Conservation (phyloP, 2,113 vertebrate genomes). For the Cnemophilus loriae region DNA sequence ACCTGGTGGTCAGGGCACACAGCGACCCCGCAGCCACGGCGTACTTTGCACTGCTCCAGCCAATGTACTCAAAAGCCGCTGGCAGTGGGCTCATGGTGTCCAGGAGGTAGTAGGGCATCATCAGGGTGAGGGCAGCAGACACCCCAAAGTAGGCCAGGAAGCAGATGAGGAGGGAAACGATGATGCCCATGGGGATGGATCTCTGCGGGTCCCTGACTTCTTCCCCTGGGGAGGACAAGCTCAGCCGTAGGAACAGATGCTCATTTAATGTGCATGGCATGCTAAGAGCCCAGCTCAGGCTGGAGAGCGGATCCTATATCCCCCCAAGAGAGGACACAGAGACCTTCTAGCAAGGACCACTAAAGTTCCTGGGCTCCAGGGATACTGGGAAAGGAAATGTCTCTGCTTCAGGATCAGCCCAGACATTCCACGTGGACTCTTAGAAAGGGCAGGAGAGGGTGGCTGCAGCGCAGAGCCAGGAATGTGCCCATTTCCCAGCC, state of each 20-base stretch:
- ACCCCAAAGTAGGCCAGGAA: slow-evolving; percentile 84
- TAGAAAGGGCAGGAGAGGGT: neutral
- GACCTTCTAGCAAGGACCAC: neutral
- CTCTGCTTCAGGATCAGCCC: neutral
- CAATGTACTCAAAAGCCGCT: slow-evolving; percentile 76
- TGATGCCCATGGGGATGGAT: slow-evolving; percentile 80
- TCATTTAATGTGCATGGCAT: neutral
- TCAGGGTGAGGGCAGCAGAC: slow-evolving; percentile 84
- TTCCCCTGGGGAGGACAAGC: slow-evolving; percentile 72
- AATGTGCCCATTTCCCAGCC: neutral
- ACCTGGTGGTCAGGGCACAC: slow-evolving; percentile 64
- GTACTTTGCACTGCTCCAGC: slow-evolving; percentile 79
- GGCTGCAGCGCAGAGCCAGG: neutral
- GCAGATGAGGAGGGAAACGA: slow-evolving; percentile 83
- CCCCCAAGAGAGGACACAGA: neutral
- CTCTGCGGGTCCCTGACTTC: slow-evolving; percentile 83
- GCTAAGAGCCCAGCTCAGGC: neutral
- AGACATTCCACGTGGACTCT: neutral
- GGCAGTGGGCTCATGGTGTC: slow-evolving; percentile 78
- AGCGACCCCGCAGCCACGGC: slow-evolving; percentile 49
- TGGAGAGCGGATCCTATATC: neutral
- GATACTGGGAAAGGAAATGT: neutral
- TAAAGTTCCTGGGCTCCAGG: neutral
- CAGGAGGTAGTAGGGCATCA: slow-evolving; percentile 87
- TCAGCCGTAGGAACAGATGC: neutral